phyloP scores from a whole-genome alignment of 2,113 vertebrate species.

The Cheirogaleus medius region DNA sequence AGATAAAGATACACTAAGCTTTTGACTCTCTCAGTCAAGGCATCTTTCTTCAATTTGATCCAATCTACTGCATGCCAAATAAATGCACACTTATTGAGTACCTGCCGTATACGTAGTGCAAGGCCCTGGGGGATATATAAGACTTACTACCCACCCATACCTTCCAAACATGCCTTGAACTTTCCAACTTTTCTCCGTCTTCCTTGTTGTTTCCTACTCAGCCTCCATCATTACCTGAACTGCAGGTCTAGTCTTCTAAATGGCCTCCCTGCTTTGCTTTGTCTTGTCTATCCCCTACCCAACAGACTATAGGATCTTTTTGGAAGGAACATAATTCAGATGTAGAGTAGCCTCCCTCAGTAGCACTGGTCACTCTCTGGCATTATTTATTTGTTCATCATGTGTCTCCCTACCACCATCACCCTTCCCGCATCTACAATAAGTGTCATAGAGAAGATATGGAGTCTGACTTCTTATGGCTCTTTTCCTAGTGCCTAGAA shows the following conservation, averaged over 20 bases:
- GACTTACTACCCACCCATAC: not conserved
- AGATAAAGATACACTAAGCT: constrained; percentile 70
- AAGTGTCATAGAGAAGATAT: accelerated
- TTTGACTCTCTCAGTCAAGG: constrained; percentile 57
- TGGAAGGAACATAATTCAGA: not conserved
- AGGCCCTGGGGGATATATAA: not conserved
- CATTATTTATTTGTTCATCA: not conserved
- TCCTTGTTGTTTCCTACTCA: not conserved
- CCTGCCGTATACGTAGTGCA: accelerated
- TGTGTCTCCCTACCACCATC: not conserved
- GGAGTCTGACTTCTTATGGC: not conserved
- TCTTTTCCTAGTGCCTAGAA: not conserved
- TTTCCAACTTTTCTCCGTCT: not conserved
- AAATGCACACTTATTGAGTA: not conserved
- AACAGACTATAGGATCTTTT: not conserved
- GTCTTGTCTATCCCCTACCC: not conserved
- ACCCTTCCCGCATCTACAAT: not conserved
- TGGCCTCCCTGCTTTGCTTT: accelerated
- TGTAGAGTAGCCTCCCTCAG: not conserved
- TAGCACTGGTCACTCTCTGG: not conserved
- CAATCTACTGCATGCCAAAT: not conserved
- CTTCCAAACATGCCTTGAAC: not conserved
- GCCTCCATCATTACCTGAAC: no score
- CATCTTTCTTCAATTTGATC: constrained; percentile 56
- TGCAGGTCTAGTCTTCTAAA: not conserved